Conservation (phyloP, 2,113 vertebrate genomes). For the Megaceryle torquata region DNA sequence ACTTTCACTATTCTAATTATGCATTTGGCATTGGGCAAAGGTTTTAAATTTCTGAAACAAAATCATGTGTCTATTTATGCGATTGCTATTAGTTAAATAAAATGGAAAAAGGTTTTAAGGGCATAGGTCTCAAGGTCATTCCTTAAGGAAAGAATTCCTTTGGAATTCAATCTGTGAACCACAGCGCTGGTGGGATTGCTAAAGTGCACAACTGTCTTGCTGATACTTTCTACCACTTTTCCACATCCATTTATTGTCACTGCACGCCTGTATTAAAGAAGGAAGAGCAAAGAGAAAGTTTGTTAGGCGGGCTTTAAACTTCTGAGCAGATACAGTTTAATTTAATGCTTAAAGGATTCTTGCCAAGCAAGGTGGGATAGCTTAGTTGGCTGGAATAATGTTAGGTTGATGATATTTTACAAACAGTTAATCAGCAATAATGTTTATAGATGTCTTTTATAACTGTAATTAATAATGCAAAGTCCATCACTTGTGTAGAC, state of each 20-base stretch:
- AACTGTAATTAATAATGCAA: neutral
- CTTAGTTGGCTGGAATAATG: neutral
- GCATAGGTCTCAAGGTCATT: conserved; percentile 6
- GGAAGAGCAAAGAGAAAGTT: neutral
- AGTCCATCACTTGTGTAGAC: neutral
- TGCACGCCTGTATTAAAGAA: neutral
- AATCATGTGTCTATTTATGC: accelerated
- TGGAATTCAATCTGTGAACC: neutral
- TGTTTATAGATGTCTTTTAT: neutral
- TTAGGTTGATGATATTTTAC: neutral
- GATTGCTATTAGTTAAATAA: neutral
- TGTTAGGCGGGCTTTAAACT: neutral
- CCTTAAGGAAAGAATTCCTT: neutral
- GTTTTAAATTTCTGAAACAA: neutral
- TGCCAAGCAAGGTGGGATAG: neutral
- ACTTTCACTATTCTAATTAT: neutral
- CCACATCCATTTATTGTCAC: neutral
- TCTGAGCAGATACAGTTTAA: neutral
- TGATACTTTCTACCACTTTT: neutral
- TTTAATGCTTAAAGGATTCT: neutral
- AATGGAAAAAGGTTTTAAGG: neutral
- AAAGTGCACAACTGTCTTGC: neutral
- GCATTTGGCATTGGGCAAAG: neutral
- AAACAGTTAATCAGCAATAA: neutral
- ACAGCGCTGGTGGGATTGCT: accelerated